phyloP scores from a whole-genome alignment of 1,140 invertebrate species.

The Zaprionus taronus region DNA sequence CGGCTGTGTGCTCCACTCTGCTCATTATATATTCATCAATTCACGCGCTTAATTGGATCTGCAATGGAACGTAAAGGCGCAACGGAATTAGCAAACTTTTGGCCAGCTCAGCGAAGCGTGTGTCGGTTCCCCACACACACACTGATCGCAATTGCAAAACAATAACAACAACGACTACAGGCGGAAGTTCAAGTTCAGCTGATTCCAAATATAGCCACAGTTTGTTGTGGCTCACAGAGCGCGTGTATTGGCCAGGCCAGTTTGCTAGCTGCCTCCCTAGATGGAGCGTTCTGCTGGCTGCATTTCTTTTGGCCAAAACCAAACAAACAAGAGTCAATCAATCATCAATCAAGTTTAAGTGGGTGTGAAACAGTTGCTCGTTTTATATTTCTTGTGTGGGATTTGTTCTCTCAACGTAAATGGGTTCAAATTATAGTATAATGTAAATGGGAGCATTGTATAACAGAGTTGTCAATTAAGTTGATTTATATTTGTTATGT shows the following conservation, averaged over 20 bases:
- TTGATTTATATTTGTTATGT: not conserved
- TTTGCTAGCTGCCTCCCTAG: conserved; percentile 53
- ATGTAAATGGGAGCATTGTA: not conserved
- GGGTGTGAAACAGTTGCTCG: conserved; percentile 28
- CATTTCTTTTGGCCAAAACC: conserved; percentile 48
- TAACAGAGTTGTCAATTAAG: not conserved
- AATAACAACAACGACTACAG: conserved; percentile 51
- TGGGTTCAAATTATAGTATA: not conserved
- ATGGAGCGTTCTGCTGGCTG: conserved; percentile 32
- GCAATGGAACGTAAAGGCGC: conserved; percentile 41
- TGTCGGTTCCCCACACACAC: conserved; percentile 57
- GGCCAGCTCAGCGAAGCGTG: conserved; percentile 37
- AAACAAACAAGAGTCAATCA: conserved; percentile 17
- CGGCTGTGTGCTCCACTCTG: conserved; percentile 19
- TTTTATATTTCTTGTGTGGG: not conserved
- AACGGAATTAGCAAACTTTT: conserved; percentile 54
- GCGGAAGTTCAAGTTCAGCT: conserved; percentile 81
- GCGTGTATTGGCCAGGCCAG: conserved; percentile 26
- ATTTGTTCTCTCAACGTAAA: not conserved
- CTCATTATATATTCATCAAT: conserved; percentile 67
- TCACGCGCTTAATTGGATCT: conserved; percentile 54
- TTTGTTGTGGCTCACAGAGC: conserved; percentile 17
- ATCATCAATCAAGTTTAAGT: conserved; percentile 38
- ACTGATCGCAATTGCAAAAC: conserved; percentile 62
- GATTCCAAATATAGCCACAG: conserved; percentile 59